These are phyloP conservation scores for Sphenopsis melanotis DNA, from an alignment of 2,797 vertebrate genomes.

Conservation along the genomic window DNA sequence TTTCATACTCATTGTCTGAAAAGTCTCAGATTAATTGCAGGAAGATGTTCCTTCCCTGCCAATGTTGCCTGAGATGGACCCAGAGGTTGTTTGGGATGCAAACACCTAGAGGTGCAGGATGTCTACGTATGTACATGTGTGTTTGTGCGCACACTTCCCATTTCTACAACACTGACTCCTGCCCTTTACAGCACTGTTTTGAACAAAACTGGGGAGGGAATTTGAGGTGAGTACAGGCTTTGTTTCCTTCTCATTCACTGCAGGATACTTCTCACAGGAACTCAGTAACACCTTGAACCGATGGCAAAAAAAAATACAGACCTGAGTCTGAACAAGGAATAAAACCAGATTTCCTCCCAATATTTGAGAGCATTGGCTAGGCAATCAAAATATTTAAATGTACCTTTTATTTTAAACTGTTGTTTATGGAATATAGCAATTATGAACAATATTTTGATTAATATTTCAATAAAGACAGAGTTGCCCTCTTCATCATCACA, in stretches of 20 bases:
- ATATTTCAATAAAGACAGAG: neutral
- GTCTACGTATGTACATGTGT: fast-evolving
- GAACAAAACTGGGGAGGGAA: neutral
- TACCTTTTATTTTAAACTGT: neutral
- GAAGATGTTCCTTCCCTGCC: neutral
- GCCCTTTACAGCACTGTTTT: neutral
- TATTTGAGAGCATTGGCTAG: neutral
- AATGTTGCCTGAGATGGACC: neutral
- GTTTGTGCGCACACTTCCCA: neutral
- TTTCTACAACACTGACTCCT: neutral
- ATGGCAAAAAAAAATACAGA: neutral
- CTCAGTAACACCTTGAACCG: neutral
- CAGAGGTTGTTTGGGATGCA: neutral
- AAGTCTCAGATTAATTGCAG: neutral
- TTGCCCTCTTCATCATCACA: neutral
- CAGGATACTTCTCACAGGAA: neutral
- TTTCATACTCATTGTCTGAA: neutral
- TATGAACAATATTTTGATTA: neutral
- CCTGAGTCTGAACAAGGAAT: neutral
- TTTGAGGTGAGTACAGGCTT: neutral
- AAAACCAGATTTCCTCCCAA: neutral
- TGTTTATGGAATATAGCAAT: neutral
- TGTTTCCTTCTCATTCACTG: neutral
- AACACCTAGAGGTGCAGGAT: neutral
- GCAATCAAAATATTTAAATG: neutral